Evolutionary conservation across 2,888 invertebrate genomes (phyloP), one percentile per base, ranked within the genome.

Genomic region (Leptura quadrifasciata): DNA sequence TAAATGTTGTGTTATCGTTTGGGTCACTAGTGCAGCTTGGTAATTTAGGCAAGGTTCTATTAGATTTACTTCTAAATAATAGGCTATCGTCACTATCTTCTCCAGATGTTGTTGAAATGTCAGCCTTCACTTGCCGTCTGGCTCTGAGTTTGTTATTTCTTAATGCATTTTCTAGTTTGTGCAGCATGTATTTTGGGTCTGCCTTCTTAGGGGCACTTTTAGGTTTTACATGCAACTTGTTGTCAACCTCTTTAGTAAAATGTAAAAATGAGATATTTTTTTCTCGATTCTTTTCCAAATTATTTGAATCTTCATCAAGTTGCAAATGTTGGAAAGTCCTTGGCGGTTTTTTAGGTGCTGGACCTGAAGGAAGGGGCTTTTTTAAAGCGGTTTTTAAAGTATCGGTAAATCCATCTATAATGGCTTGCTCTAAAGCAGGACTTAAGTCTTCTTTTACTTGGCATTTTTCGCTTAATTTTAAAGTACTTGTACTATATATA

Each of bases 281-380:
- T 12, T 47, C 47, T n/a, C n/a, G 47, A 47, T 47, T 47, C 72
- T 84, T 84, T 61, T 78, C 57, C 10, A 75, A 20, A 63, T 73
- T 74, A 57, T 64, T 24, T 15, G 64, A 52, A 10, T 71, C 27
- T 2, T 76, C 76, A 15, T 72, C 61, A 17, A 65, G 64, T 15
- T 63, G 69, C 4, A 58, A 84, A 81, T 91, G 89, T 52, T 89
- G 89, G 82, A 94, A 93, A 0, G 91, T 92, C 78, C 95, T 88
- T 0, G 95, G 95, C 1, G 95, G 95, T 86, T 95, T 95, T 83
- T 93, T 93, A 0, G 95, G 95, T 0, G 95, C 94, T 5, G 94
- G 94, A 0, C 94, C 94, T 3, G 88, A 78, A 0, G 95, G 95
- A 64, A 95, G 84, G 0, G 94, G 94, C 80, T 93, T 92, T 84